Conservation (phyloP, 2,888 invertebrate genomes). For the Eupithecia exiguata region DNA sequence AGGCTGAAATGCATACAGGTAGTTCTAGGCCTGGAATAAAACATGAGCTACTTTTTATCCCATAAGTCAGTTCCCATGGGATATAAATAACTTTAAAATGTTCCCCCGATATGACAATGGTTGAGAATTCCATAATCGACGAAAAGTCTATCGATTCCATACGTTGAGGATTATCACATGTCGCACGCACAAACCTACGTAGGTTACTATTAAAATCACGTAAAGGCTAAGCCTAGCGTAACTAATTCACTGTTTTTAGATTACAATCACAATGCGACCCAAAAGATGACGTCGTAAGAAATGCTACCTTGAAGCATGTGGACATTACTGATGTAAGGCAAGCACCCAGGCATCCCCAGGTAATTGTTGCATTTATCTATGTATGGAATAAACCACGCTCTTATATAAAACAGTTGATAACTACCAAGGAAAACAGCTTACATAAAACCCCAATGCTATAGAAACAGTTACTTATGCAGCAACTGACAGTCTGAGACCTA, state of each 20-base stretch:
- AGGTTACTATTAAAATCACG: constrained; percentile 12
- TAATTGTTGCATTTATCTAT: constrained; percentile 41
- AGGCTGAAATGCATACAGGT: no score
- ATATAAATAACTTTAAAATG: no score
- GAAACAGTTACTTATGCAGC: background rate
- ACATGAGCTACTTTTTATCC: no score
- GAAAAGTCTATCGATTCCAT: background rate
- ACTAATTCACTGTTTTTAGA: constrained; percentile 57
- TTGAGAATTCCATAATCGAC: background rate
- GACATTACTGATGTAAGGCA: constrained; percentile 70
- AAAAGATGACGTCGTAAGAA: constrained; percentile 56
- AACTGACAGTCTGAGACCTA: background rate
- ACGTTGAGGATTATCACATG: background rate
- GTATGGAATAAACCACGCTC: constrained; percentile 3
- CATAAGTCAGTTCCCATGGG: no score
- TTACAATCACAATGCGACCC: constrained; percentile 63
- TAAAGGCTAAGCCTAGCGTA: constrained; percentile 47
- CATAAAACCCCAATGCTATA: background rate
- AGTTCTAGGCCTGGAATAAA: no score
- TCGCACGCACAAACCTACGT: background rate
- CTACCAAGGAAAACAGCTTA: constrained; percentile 1
- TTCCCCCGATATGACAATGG: background rate
- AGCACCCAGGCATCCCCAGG: constrained; percentile 64
- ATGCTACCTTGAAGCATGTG: constrained; percentile 61
- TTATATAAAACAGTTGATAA: background rate